Conservation (phyloP, 2,888 invertebrate species). For the Slavum lentiscoides region DNA sequence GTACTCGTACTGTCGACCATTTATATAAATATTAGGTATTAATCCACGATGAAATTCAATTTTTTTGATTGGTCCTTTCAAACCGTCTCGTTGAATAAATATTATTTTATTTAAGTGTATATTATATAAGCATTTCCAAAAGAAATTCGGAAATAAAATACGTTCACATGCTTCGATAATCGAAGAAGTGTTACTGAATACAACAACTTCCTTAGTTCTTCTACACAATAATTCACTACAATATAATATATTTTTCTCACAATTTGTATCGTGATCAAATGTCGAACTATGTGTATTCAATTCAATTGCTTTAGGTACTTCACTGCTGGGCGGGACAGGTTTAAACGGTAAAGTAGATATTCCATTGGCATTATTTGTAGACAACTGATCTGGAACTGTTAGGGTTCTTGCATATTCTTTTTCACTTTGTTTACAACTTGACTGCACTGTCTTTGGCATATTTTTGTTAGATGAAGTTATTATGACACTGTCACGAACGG, state of each 20-base stretch:
- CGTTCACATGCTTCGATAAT: neutral
- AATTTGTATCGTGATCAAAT: neutral
- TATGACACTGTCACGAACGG: neutral
- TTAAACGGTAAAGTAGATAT: too few species aligned
- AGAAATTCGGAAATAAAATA: neutral
- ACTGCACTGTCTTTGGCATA: neutral
- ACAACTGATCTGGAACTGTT: too few species aligned
- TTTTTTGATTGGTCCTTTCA: neutral
- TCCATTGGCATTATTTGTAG: too few species aligned
- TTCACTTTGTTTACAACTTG: too few species aligned
- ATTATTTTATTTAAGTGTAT: neutral
- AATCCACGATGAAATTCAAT: neutral
- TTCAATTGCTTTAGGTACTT: neutral
- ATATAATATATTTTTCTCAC: neutral
- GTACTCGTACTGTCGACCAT: neutral
- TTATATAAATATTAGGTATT: conserved; percentile 2
- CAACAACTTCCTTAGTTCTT: neutral
- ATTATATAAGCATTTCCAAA: neutral
- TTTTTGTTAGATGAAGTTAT: neutral
- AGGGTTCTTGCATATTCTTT: too few species aligned
- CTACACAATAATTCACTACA: neutral
- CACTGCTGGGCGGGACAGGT: too few species aligned
- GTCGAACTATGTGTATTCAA: neutral
- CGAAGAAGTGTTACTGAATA: neutral
- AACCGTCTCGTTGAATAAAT: neutral